Evolutionary conservation across 2,113 vertebrate species (phyloP), one percentile per base, ranked within the genome.

Genomic region (Aphyosemion australe): DNA sequence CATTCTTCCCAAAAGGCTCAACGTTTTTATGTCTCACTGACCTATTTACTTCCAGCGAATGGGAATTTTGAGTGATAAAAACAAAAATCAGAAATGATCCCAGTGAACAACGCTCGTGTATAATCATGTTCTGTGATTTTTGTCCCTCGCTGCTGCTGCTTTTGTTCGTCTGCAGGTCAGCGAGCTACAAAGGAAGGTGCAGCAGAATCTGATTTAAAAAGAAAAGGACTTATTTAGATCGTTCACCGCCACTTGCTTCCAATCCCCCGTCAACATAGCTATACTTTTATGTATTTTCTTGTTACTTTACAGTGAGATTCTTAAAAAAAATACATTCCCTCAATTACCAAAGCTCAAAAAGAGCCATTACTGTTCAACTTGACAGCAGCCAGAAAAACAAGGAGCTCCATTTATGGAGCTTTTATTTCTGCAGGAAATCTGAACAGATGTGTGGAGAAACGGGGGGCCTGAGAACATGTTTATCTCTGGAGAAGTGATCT

Each of bases 211-310:
- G 52, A 74, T 82, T 85, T 74, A 52, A 45, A 59, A 71, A 47
- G 43, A 49, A 39, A 65, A 54, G 39, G 62, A 52, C 60, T 37
- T 75, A 80, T 81, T 72, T 74, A n/a, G 85, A 88, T 86, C 84
- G 83, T 77, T 87, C 86, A 82, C 78, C 84, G 55, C 68, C 61
- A 59, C 64, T 79, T 47, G 16, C 69, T 80, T 83, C 53, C 85
- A 89, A 87, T 86, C 86, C 86, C 26, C 68, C 55, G 69, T 80
- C 83, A 80, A 82, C 88, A 84, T 77, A 82, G 66, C 74, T 61
- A 69, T 51, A 61, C 59, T 80, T 78, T 61, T 89, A 37, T 37
- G 84, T 82, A 91, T 86, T 74, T 90, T 82, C 77, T 70, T 59
- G 79, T 78, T 81, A 64, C 74, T 76, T 72, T 66, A 68, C 64